Base-by-base conservation (phyloP, 2,888 invertebrate species). In the Furcula furcula region DNA sequence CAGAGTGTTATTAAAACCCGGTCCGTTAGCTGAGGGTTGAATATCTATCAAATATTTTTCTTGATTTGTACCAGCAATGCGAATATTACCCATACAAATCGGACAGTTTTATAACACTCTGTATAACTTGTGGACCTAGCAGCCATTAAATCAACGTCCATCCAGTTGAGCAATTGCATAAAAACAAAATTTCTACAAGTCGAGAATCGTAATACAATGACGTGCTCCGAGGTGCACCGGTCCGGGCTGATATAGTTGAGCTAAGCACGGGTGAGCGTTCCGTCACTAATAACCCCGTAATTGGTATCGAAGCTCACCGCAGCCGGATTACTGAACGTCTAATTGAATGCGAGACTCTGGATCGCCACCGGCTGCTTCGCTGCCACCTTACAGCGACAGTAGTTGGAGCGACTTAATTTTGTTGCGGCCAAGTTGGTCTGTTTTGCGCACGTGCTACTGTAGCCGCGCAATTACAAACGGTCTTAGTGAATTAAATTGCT, bases 231-330 rank as follows among this genome's bases (percentile, higher is more conserved):
- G 45, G 45, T 44, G 42, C n/a, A 25, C 25, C 13, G 14, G 7
- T 14, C 5, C 11, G 36, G 47, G 50, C n/a, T 57, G 63, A 65
- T 56, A 64, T 61, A 60, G 64, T 63, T 59, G 62, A 70, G 61
- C 66, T 58, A 56, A 61, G 68, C 75, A 67, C 67, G 65, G 62
- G 58, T 65, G 73, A 73, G 68, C 75, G 71, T 69, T 68, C 78
- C 76, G 66, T 74, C 79, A 82, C 86, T 88, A 88, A 88, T 88
- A 88, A 81, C 87, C 72, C 78, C 66, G 85, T 88, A 88, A 88
- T 88, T 88, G 87, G 87, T 84, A 87, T 87, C 83, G 87, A 80
- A 86, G 87, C 87, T 86, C 77, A 77, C 80, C 80, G 80, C 81
- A 78, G 81, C 77, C 72, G 87, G 87, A 88, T 88, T 88, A 88